Base-by-base conservation (phyloP, 2,113 vertebrate species). In the Telmatochromis sp. region DNA sequence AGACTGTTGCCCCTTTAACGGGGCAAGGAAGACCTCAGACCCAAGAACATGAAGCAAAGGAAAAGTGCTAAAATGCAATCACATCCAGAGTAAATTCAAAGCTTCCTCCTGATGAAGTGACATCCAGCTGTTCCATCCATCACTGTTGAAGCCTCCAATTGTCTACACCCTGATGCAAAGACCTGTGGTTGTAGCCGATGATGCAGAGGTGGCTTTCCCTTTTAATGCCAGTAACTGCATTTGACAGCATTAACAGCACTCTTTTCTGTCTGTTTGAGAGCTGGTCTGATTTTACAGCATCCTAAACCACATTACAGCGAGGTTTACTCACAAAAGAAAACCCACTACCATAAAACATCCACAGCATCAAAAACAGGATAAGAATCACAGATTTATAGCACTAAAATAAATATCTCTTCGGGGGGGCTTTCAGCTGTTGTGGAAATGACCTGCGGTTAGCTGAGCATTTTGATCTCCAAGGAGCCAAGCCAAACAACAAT, bases 1-100 rank as follows among this genome's bases (percentile, higher is more conserved):
- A 89, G 70, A 68, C 86, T 88, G 84, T 75, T 79, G 81, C 19
- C 89, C 87, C 87, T 87, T 90, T 89, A 91, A 88, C 86, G 88
- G 87, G 83, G 88, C 21, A 28, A 89, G 31, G 84, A 53, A 57
- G 86, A 83, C 83, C 49, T 51, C 80, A 81, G 14, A 82, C 53
- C 40, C 11, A 35, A 33, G 19, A 80, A 2, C 1, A 80, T 13
- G 28, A 53, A 21, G 31, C 28, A 54, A 54, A 40, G 49, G 23
- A 49, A 19, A 47, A 21, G 51, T 54, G 51, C 78, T 40, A 15
- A 80, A 11, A 54, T 37, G 35, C 78, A 80, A 35, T 54, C 78
- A 7, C 31, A 80, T 80, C 51, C 79, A 80, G 12, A 80, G 1
- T 55, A 17, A 80, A 80, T 57, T 17, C 51, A 37, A 9, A 78